These are phyloP conservation scores for Temnothorax curvispinosus DNA, from an alignment of 1,140 invertebrate species.

Conservation along the genomic window DNA sequence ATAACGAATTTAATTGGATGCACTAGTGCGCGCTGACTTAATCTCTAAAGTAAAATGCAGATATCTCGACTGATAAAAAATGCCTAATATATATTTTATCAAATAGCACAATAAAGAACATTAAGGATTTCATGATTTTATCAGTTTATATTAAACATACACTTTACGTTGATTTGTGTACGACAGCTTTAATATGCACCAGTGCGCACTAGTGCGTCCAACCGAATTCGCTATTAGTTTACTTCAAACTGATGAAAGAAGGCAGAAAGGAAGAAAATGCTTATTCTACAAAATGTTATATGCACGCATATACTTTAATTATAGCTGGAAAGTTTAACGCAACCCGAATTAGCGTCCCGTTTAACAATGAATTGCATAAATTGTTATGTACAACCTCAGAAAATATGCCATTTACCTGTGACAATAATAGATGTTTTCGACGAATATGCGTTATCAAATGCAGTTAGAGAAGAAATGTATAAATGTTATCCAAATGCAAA, in stretches of 20 bases:
- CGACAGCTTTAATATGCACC: too few relatives aligned
- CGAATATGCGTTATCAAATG: slow-evolving; percentile 92
- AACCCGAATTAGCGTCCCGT: slow-evolving; percentile 94
- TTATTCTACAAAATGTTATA: background rate
- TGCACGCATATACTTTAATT: slow-evolving; percentile 42
- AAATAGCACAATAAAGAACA: too few relatives aligned
- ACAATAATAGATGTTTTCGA: slow-evolving; percentile 97
- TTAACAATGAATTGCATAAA: slow-evolving; percentile 95
- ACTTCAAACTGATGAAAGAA: background rate
- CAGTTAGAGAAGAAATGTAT: slow-evolving; percentile 93
- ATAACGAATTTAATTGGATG: too few relatives aligned
- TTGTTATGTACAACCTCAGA: slow-evolving; percentile 93
- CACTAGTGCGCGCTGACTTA: too few relatives aligned
- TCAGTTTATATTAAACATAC: too few relatives aligned
- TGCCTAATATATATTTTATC: too few relatives aligned
- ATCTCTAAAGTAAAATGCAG: too few relatives aligned
- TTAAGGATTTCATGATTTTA: too few relatives aligned
- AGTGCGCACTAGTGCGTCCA: too few relatives aligned
- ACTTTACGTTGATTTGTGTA: too few relatives aligned
- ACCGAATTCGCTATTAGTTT: background rate
- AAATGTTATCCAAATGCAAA: slow-evolving; percentile 96
- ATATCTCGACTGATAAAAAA: too few relatives aligned
- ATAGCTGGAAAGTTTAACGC: slow-evolving; percentile 93
- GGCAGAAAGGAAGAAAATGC: background rate
- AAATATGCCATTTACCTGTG: slow-evolving; percentile 89